Evolutionary conservation across 2,113 vertebrate genomes (phyloP), one percentile per base, ranked within the genome.

Genomic region (Thamnaconus septentrionalis): DNA sequence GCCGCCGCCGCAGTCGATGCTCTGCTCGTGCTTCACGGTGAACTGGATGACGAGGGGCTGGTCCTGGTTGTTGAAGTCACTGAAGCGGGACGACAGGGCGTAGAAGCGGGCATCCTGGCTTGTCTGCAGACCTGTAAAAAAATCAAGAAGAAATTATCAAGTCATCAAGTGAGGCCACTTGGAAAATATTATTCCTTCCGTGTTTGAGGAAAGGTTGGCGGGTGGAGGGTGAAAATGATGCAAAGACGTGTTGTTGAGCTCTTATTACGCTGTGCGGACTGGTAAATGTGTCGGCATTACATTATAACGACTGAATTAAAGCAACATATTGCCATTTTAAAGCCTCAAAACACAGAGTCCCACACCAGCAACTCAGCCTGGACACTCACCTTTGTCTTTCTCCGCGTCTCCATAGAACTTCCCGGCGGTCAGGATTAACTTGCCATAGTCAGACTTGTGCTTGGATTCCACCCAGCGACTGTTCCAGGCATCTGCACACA

Each of bases 11-110:
- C 94, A 94, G 80, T 95, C 91, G 1, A 94, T 85, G 39, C 66
- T 93, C 78, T 95, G 92, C 78, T 96, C 89, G 1, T 93, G 92
- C 79, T 95, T 98, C 64, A 94, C 92, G 48, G 87, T 88, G 80
- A 94, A 95, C 75, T 93, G 82, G 61, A 94, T 73, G 70, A 93
- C 86, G 41, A 94, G 83, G 43, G 83, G 88, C 82, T 94, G 65
- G 12, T 86, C 92, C 65, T 92, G 78, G 84, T 93, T 94, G 85
- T 74, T 91, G 85, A 93, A 89, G 6, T 90, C 90, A 43, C 92
- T 80, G 78, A 94, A 94, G 48, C 91, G 93, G 10, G 90, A 64
- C 7, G 92, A 94, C 31, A 92, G 31, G 5, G 91, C 87, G 67
- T 94, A 94, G 70, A 93, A 92, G 43, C 84, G 92, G 45, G 89